These are phyloP conservation scores for Microtus richardsoni DNA, from an alignment of 2,113 vertebrate genomes.

Conservation along the genomic window DNA sequence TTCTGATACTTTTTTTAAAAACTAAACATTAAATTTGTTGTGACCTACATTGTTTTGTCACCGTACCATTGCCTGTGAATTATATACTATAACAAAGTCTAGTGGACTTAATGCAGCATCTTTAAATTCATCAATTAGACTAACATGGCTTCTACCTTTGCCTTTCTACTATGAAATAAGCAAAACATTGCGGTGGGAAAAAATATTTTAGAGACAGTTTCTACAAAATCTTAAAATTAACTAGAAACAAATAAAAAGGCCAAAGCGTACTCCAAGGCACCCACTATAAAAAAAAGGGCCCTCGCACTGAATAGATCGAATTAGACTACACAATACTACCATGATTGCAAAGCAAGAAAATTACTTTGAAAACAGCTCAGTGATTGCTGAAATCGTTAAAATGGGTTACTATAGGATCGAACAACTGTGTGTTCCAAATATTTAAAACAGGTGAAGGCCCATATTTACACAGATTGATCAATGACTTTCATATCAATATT, in stretches of 20 bases:
- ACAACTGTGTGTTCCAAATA: neutral
- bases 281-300: neutral
- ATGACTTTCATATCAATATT: neutral
- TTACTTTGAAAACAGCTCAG: neutral
- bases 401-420: neutral
- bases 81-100: neutral
- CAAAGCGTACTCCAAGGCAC: neutral
- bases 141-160: neutral
- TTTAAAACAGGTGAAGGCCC: neutral
- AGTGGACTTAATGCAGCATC: neutral
- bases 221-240: neutral
- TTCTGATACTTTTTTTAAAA: neutral
- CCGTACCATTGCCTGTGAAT: neutral
- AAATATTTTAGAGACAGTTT: neutral
- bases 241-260: neutral
- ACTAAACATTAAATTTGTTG: neutral
- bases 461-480: neutral
- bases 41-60: neutral
- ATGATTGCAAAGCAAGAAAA: neutral
- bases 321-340: neutral
- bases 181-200: neutral
- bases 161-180: neutral
- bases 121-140: neutral
- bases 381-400: neutral
- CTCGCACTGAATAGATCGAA: neutral